Evolutionary conservation across 2,888 invertebrate genomes (phyloP).

Genomic region (Dolichomitus sp.): DNA sequence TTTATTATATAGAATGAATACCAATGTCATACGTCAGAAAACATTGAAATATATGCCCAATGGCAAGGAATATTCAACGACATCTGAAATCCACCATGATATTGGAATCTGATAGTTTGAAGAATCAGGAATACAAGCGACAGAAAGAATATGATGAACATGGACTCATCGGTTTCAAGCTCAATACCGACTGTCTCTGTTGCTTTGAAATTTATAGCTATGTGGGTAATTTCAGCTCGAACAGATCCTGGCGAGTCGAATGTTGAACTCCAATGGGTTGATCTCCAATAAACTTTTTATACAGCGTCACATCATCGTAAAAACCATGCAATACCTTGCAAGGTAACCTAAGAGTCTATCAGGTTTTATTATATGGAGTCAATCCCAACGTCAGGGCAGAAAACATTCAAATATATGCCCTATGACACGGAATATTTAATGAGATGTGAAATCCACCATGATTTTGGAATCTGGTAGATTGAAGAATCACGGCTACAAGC

Average conservation of each 20-base stretch:
- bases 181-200: not conserved
- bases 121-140: slow-evolving; percentile 10
- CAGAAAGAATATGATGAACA: slow-evolving; percentile 25
- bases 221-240: slow-evolving; percentile 25
- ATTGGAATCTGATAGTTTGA: slow-evolving; percentile 23
- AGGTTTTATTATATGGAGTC: not conserved
- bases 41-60: not conserved
- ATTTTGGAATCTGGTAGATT: slow-evolving; percentile 22
- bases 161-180: not conserved
- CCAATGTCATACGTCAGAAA: not conserved
- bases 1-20: not conserved
- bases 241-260: not conserved
- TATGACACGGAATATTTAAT: slow-evolving; percentile 16
- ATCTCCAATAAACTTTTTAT: too few relatives aligned
- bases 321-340: not conserved
- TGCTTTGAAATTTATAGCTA: slow-evolving; percentile 12
- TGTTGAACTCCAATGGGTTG: too few relatives aligned
- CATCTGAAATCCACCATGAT: slow-evolving; percentile 1
- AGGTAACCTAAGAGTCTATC: not conserved
- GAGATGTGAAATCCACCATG: not conserved
- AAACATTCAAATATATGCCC: not conserved
- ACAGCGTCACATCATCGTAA: not conserved
- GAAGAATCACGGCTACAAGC: slow-evolving; percentile 13
- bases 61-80: slow-evolving; percentile 12
- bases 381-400: not conserved